Percentiles rank a stretch among this genome's conserved stretches.
Conservation (phyloP, 1,140 invertebrate species). For the Apis florea region DNA sequence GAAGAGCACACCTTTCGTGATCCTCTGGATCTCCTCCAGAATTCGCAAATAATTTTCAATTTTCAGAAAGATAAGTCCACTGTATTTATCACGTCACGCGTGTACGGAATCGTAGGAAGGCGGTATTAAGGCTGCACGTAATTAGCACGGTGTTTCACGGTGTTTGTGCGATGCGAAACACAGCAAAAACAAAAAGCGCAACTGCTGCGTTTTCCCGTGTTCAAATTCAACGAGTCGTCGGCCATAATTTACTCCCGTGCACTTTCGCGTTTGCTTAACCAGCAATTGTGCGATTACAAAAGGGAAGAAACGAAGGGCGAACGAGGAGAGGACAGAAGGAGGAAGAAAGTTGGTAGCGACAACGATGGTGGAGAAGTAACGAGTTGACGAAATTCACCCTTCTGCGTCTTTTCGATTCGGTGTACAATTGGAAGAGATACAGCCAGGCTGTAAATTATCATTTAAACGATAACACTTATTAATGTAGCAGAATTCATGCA, state of each 20-base stretch:
- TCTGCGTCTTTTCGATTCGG: neutral
- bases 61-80: neutral
- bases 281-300: constrained; percentile 26
- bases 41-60: neutral
- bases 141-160: constrained; percentile 21
- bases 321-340: neutral
- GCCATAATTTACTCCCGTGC: constrained; percentile 13
- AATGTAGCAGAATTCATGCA: no score
- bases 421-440: no score
- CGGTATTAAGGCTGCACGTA: constrained; percentile 34
- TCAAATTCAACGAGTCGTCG: constrained; percentile 13
- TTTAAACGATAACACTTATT: no score
- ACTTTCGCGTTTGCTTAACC: constrained; percentile 28
- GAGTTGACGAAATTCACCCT: neutral
- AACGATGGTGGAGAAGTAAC: neutral
- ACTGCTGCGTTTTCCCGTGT: constrained; percentile 29
- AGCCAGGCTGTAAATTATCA: no score
- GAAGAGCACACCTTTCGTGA: no score
- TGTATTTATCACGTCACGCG: neutral
- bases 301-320: neutral
- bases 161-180: neutral
- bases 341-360: neutral
- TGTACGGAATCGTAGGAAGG: neutral
- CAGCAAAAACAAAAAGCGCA: constrained; percentile 19
- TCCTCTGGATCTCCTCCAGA: neutral